A percentile compares a stretch with the other conserved stretches of the same genome.
Evolutionary conservation across 1,140 invertebrate genomes (phyloP).

Genomic region (Liolophura sinensis): DNA sequence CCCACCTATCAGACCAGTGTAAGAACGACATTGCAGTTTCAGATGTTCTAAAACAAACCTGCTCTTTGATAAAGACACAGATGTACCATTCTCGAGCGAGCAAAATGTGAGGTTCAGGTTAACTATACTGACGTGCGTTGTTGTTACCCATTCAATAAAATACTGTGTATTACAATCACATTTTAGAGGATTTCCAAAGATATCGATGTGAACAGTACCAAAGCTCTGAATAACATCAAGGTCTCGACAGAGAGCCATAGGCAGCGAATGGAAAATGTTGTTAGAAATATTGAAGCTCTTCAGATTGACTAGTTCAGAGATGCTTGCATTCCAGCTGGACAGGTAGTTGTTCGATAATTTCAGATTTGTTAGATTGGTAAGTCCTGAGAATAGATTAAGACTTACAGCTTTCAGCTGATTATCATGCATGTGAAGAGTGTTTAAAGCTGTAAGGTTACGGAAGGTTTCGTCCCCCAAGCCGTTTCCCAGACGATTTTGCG

Average conservation of each 20-base stretch:
- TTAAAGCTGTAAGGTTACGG: no score
- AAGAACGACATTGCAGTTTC: not conserved
- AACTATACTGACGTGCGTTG: not conserved
- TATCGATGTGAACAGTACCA: not conserved
- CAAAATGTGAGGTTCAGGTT: not conserved
- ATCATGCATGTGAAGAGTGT: no score
- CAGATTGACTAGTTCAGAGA: not conserved
- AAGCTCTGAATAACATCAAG: not conserved
- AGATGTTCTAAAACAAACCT: not conserved
- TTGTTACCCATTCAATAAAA: constrained; percentile 5
- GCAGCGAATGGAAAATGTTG: constrained; percentile 5
- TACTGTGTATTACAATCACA: constrained; percentile 1
- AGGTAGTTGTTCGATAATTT: no score
- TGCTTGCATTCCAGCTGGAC: no score
- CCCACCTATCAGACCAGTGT: not conserved
- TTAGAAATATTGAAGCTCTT: constrained; percentile 8
- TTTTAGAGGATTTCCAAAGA: constrained; percentile 5
- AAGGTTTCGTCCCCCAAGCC: no score
- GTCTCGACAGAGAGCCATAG: not conserved
- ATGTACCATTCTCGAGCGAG: not conserved
- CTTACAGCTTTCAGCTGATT: no score
- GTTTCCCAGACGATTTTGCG: no score
- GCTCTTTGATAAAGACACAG: not conserved
- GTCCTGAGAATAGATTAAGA: no score
- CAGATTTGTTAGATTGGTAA: no score